A percentile compares a stretch with the other conserved stretches of the same genome.
phyloP scores from a whole-genome alignment of 2,888 invertebrate genomes.

The Pecten maximus region DNA sequence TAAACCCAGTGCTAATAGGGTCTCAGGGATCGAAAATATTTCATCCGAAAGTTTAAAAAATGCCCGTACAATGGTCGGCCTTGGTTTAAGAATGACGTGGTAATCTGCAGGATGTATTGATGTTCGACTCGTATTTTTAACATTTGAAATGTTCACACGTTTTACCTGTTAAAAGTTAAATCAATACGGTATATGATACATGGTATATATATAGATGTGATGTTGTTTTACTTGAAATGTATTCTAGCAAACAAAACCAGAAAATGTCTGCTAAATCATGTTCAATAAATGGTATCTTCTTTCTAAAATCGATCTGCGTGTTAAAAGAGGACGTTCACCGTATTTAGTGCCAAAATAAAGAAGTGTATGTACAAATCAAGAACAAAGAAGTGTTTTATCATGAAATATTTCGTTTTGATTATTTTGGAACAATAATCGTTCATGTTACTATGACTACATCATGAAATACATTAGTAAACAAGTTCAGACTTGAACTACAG shows the following conservation, averaged over 20 bases:
- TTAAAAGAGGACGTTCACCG: background rate
- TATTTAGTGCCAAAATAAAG: background rate
- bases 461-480: too few species aligned
- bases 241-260: background rate
- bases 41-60: background rate
- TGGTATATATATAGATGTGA: background rate
- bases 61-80: background rate
- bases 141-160: background rate
- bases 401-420: too few species aligned
- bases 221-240: background rate
- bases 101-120: background rate
- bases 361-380: background rate
- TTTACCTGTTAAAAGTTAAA: background rate
- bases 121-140: background rate
- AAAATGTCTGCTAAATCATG: background rate
- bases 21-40: background rate
- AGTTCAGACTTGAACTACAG: too few species aligned
- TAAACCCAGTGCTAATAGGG: background rate
- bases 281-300: background rate
- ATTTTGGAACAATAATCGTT: too few species aligned
- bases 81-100: background rate
- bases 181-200: background rate
- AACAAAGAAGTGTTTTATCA: too few species aligned
- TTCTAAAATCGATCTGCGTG: background rate
- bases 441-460: too few species aligned